Conservation (phyloP, 2,888 invertebrate genomes). For the Sinopyrophorus schimmeli region DNA sequence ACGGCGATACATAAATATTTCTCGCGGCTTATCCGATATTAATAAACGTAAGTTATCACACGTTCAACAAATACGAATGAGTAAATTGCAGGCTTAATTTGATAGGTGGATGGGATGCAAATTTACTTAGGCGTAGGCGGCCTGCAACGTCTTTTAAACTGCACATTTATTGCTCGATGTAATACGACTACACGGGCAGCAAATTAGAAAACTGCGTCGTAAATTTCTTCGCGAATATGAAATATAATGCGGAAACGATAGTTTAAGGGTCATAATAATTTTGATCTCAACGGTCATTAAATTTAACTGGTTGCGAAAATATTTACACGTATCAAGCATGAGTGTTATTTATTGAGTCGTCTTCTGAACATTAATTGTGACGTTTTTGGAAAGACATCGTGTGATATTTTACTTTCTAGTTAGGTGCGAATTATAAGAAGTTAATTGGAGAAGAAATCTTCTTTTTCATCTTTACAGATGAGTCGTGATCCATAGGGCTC, state of each 20-base stretch:
- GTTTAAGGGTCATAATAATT: conserved; percentile 8
- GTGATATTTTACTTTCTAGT: no score
- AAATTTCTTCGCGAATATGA: conserved; percentile 10
- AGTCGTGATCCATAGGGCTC: no score
- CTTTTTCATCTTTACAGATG: no score
- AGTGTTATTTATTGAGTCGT: no score
- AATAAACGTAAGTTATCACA: no score
- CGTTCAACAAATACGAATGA: no score
- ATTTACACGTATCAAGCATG: conserved; percentile 3
- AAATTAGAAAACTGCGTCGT: conserved; percentile 14
- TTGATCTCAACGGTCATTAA: conserved; percentile 4
- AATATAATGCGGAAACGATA: conserved; percentile 7
- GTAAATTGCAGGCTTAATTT: conserved; percentile 21
- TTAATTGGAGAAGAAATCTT: no score
- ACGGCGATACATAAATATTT: no score
- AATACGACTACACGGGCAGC: conserved; percentile 2
- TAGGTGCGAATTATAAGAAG: no score
- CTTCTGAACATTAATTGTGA: no score
- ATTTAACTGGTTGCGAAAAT: conserved; percentile 2
- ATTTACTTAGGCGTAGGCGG: conserved; percentile 15
- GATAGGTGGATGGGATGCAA: conserved; percentile 19
- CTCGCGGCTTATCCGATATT: no score
- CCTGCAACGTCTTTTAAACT: conserved; percentile 15
- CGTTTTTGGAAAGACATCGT: no score
- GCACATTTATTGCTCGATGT: conserved; percentile 18